Evolutionary conservation across 2,888 invertebrate genomes (phyloP), one percentile per base, ranked within the genome.

Genomic region (Orchesellides sinensis): DNA sequence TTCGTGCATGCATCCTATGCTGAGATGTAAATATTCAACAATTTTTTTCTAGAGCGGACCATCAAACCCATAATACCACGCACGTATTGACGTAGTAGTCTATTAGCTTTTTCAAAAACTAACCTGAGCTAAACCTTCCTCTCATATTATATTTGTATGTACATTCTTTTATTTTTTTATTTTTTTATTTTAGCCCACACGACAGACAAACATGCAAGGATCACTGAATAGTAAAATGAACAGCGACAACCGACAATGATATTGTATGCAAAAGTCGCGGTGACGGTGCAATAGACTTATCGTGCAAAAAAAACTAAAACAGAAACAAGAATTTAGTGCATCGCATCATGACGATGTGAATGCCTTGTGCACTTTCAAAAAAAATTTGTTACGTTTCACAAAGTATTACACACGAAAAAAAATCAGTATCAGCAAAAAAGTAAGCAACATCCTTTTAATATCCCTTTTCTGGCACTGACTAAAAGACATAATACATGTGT

Each of bases 91-190:
- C 14, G 5, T 17, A 17, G 17, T 47, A 52, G 12, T 2, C 52
- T n/a, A n/a, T 52, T 10, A 8, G 10, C 52, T 19, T 4, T 19
- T 21, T 52, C 35, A 35, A 52, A 21, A 52, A 52, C 52, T 52
- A 52, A 52, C 52, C 52, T 52, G n/a, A 52, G 52, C 52, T 10
- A 52, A 52, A 52, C 52, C 52, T 52, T 52, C 52, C 52, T 52
- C 52, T 52, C 52, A 21, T 21, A 35, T 8, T 5, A 8, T 35
- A 35, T 12, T 8, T 8, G 12, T 12, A 8, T 12, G 12, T 12
- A 12, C 6, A 5, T 35, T 12, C 5, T 12, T 12, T 5, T 35
- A 35, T 12, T 8, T 8, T 35, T 35, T 35, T 35, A 35, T 35
- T 35, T 52, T 52, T 52, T 47, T 52, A 17, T 21, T 21, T 17